Evolutionary conservation across 2,797 vertebrate genomes (phyloP), one percentile per base, ranked within the genome.

Genomic region (Liparis tanakae): DNA sequence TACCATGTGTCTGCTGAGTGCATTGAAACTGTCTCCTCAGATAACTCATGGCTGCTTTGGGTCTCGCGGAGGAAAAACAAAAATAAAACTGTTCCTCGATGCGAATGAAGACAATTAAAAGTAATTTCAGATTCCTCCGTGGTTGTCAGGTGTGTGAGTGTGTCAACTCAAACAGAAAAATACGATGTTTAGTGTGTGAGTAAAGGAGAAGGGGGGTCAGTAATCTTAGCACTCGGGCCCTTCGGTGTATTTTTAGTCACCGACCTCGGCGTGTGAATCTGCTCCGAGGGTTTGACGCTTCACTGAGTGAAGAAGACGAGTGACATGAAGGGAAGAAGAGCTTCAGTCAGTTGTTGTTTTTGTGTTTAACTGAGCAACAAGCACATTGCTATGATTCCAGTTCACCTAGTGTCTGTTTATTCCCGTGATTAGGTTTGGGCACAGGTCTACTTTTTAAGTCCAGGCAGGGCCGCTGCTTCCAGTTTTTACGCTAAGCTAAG

Each of bases 231-330:
- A 76, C 36, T 33, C 7, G 17, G 65, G 12, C 54, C 39, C 72
- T 64, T 20, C 1, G 0, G 43, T 46, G 61, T 91, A 88, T 92
- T 88, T 90, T 87, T 91, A 89, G 86, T 78, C 41, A 2, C 5
- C 18, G 48, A 83, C 60, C 74, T 79, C 56, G 39, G 48, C 4
- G 22, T 37, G 56, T 39, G 33, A 64, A 64, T 41, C 43, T 46
- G 65, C 37, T 39, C 18, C 4, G 8, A 58, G 10, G 8, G 30
- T 20, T 22, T 74, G 4, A 44, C 65, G 22, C 41, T 48, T 15
- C 43, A 17, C 39, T 44, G 30, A 68, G 37, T 20, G 48, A 65
- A 9, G 15, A 20, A 37, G 22, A 59, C 33, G 58, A 6, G 7
- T 20, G 20, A 46, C n/a, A n/a, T n/a, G 7, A 17, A 20, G 3